Evolutionary conservation across 2,888 invertebrate species (phyloP), one percentile per base, ranked within the genome.

Genomic region (Meliscaeva auricollis): DNA sequence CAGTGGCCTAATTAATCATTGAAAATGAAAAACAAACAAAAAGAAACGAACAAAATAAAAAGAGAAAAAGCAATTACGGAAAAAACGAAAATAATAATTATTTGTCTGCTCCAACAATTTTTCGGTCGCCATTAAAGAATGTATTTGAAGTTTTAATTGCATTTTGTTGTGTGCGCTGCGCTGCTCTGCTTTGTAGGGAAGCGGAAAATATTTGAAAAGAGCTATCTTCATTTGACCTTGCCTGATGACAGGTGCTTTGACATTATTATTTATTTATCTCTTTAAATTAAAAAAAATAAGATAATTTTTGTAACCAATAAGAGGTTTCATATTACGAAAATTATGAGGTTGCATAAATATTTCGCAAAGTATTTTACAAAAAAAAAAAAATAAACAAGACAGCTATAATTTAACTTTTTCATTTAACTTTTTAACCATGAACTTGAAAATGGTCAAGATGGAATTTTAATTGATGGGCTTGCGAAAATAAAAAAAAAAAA

Each of bases 1-100:
- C 56, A 79, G 50, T 74, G 74, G 69, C 83, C 74, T 44, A 69
- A 66, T 50, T 70, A 79, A 75, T 56, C 32, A 64, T 69, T 17
- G 41, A 38, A 64, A 62, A 41, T 6, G 30, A 52, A 58, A 35
- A 56, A 44, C 7, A 11, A 50, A 38, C 35, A n/a, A 30, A 26
- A 62, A 46, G 11, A 60, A 60, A 58, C 32, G 8, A 9, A n/a
- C n/a, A n/a, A 32, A 46, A 64, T 17, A 6, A 60, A 66, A 17
- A 48, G 11, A 38, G 44, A 54, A 15, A 11, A 66, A 44, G 56
- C 72, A 64, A 64, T 60, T 41, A 73, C 26, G 9, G 11, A 41
- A 73, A 64, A 52, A 44, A 50, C n/a, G 15, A 44, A 62, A 38
- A 20, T 26, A 46, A 64, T 66, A 32, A 50, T 35, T 26, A 50